Evolutionary conservation across 2,797 vertebrate species (phyloP), one percentile per base, ranked within the genome.

Genomic region (Bufotes viridis): DNA sequence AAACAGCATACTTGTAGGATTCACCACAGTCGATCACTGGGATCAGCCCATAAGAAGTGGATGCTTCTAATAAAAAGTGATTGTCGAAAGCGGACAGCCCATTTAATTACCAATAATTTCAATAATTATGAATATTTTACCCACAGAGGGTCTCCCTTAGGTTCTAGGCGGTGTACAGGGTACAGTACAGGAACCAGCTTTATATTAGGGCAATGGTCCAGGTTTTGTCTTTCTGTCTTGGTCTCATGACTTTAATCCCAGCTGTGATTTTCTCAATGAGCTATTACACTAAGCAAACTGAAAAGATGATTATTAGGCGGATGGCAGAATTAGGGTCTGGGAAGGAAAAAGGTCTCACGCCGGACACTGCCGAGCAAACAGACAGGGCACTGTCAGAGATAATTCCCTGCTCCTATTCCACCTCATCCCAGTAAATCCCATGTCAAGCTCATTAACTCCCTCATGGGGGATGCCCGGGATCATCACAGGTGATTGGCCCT

Each of bases 381-480:
- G 49, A 24, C 17, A 24, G 9, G 80, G 4, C 26, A 84, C 51
- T 79, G 78, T 76, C 3, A 63, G 79, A 10, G n/a, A n/a, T 90
- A 83, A 84, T 78, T 90, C 87, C 65, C 78, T 0, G 4, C 58
- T 1, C 87, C 60, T 57, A 49, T 57, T 78, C 78, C 22, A 70
- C 78, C 90, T 86, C 10, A 42, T 81, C 86, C 74, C 70, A 17
- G 7, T 82, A 90, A 91, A 90, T 90, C 90, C 89, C 0, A 0
- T 49, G 42, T 34, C 90, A 85, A 91, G 90, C 92, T 90, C 85
- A 90, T 91, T 91, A 90, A 85, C 82, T 22, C 89, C 53, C n/a
- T 18, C 42, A 8, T 22, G 29, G 29, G 65, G 63, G 60, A 26
- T 29, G 22, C 20, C 49, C 4, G n/a, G 42, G 13, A 61, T 82